Evolutionary conservation across 2,113 vertebrate genomes (phyloP).

Genomic region (Clarias magur): DNA sequence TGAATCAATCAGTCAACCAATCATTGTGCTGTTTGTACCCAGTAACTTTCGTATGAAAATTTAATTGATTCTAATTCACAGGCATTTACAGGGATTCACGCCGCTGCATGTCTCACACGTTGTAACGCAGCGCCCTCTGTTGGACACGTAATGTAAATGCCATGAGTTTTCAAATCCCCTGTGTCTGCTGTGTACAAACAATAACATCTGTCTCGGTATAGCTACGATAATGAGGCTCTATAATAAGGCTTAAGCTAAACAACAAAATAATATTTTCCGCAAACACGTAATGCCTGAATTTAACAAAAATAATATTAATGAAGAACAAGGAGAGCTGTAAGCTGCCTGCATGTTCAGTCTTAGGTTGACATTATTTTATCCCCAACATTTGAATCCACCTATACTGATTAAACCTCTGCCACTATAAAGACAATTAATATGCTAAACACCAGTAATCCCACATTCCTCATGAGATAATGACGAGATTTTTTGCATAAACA

Average conservation of each 20-base stretch:
- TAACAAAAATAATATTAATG: background rate
- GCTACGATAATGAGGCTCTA: background rate
- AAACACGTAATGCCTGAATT: background rate
- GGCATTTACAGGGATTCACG: background rate
- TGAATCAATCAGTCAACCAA: too few species aligned
- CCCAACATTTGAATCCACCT: background rate
- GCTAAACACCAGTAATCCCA: background rate
- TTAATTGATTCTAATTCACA: slow-evolving; percentile 1
- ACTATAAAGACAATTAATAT: background rate
- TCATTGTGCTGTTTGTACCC: background rate
- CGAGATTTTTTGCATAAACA: background rate
- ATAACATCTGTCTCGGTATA: background rate
- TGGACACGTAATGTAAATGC: slow-evolving; percentile 10
- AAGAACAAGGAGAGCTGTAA: background rate
- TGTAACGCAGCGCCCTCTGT: slow-evolving; percentile 44
- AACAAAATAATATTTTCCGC: background rate
- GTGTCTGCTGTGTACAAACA: background rate
- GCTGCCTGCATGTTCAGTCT: too few species aligned
- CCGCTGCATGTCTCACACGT: background rate
- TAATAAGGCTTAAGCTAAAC: background rate
- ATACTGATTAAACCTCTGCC: background rate
- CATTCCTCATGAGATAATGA: background rate
- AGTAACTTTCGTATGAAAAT: background rate
- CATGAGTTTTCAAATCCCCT: background rate
- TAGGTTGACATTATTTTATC: background rate